Conservation (phyloP, 2,888 invertebrate genomes). For the Atethmia centrago region DNA sequence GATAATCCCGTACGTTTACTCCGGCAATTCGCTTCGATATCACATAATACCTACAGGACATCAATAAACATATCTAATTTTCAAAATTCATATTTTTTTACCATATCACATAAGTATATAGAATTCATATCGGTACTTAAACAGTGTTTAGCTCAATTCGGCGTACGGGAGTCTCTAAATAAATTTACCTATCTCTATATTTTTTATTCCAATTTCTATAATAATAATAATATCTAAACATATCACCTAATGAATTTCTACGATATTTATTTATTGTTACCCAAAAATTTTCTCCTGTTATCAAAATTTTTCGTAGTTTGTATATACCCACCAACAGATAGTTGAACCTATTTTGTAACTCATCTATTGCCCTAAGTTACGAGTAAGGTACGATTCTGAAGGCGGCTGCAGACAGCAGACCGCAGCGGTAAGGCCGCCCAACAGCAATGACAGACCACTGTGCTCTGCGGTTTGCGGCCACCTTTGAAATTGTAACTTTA, state of each 20-base stretch:
- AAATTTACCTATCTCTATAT: conserved; percentile 23
- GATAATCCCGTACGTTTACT: conserved; percentile 6
- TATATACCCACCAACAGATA: conserved; percentile 45
- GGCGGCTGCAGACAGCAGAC: not conserved
- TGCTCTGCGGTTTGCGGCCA: not conserved
- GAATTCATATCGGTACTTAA: not conserved
- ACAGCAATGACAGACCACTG: not conserved
- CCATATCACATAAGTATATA: not conserved
- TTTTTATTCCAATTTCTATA: conserved; percentile 44
- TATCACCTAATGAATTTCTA: conserved; percentile 75
- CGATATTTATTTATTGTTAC: conserved; percentile 47
- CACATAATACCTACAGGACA: conserved; percentile 2
- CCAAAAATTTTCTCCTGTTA: conserved; percentile 44
- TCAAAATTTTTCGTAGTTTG: conserved; percentile 46
- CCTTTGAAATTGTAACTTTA: conserved; percentile 16
- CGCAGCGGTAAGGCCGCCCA: not conserved
- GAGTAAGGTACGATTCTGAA: not conserved
- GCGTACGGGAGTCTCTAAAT: conserved; percentile 19
- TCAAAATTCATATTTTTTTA: conserved; percentile 16
- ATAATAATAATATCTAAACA: conserved; percentile 56
- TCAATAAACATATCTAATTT: conserved; percentile 43
- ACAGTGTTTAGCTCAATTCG: not conserved
- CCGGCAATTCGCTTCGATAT: not conserved
- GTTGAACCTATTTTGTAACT: conserved; percentile 59
- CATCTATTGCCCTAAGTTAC: conserved; percentile 47